A percentile compares a stretch with the other conserved stretches of the same genome.
Evolutionary conservation across 2,113 vertebrate genomes (phyloP).

Genomic region (Epinephelus cyanopodus): DNA sequence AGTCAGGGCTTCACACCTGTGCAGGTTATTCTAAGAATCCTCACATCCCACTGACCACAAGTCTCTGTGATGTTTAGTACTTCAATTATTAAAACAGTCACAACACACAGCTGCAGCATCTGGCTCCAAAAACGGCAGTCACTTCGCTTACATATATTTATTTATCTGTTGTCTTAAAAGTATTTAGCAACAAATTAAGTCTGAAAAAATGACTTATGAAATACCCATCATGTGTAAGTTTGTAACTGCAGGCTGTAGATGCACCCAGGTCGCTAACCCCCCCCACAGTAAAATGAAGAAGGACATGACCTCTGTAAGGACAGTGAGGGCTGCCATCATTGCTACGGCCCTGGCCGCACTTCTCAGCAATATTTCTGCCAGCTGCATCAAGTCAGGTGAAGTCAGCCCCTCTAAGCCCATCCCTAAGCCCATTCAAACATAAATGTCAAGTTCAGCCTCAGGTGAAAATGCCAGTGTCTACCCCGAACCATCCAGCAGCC

Average conservation of each 20-base stretch:
- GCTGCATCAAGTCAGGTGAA: conserved; percentile 29
- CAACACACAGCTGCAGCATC: no score
- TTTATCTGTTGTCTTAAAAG: no score
- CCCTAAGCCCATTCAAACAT: conserved; percentile 49
- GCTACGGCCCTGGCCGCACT: neutral
- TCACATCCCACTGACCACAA: no score
- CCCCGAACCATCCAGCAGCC: conserved; percentile 37
- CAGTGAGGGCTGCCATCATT: neutral
- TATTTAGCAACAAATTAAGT: no score
- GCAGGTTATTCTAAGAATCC: no score
- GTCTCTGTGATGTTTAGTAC: no score
- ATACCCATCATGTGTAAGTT: no score
- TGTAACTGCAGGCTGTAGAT: neutral
- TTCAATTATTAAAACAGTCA: no score
- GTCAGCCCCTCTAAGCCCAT: conserved; percentile 34
- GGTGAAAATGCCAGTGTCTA: conserved; percentile 62
- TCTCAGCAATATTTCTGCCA: conserved; percentile 38
- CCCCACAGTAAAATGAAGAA: neutral
- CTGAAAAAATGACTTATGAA: no score
- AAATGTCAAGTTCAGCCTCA: conserved; percentile 73
- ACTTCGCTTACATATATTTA: no score
- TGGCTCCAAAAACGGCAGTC: no score
- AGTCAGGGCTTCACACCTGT: no score
- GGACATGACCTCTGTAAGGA: conserved; percentile 7
- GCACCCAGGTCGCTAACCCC: neutral